A percentile compares a stretch with the other conserved stretches of the same genome.
Evolutionary conservation across 2,888 invertebrate species (phyloP).

Genomic region (Drosophila austrosaltans): DNA sequence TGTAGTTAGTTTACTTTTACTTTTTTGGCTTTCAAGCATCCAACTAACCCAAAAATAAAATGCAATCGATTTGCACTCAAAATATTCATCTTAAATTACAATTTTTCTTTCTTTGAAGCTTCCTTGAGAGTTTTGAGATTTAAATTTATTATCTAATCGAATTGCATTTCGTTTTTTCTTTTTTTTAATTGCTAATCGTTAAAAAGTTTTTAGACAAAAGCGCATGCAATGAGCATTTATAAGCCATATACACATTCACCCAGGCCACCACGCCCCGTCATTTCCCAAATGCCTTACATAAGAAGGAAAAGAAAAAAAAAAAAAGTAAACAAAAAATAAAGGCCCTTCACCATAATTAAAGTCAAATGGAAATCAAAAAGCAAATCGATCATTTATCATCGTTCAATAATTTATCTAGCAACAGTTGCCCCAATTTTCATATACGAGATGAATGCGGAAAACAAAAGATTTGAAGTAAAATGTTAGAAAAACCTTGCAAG

Average conservation of each 20-base stretch:
- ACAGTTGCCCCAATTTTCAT: slow-evolving; percentile 1
- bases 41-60: slow-evolving; percentile 8
- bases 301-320: not conserved
- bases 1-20: slow-evolving; percentile 64
- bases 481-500: too few species aligned
- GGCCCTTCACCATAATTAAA: slow-evolving; percentile 23
- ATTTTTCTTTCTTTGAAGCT: slow-evolving; percentile 1
- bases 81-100: not conserved
- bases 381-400: slow-evolving; percentile 22
- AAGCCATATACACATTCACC: slow-evolving; percentile 10
- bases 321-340: not conserved
- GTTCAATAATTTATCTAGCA: not conserved
- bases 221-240: slow-evolving; percentile 33
- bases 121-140: slow-evolving; percentile 6
- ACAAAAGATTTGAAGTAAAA: not conserved
- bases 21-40: slow-evolving; percentile 38
- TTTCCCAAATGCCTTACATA: slow-evolving; percentile 17
- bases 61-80: not conserved
- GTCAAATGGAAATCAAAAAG: not conserved
- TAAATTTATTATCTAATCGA: slow-evolving; percentile 52
- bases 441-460: slow-evolving; percentile 3
- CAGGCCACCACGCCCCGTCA: slow-evolving; percentile 17
- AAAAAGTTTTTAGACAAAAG: slow-evolving; percentile 21
- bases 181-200: slow-evolving; percentile 10
- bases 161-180: slow-evolving; percentile 46